Conservation (phyloP, 35 echinoderm and acorn worm genomes). For the Heliocidaris erythrogramma region DNA sequence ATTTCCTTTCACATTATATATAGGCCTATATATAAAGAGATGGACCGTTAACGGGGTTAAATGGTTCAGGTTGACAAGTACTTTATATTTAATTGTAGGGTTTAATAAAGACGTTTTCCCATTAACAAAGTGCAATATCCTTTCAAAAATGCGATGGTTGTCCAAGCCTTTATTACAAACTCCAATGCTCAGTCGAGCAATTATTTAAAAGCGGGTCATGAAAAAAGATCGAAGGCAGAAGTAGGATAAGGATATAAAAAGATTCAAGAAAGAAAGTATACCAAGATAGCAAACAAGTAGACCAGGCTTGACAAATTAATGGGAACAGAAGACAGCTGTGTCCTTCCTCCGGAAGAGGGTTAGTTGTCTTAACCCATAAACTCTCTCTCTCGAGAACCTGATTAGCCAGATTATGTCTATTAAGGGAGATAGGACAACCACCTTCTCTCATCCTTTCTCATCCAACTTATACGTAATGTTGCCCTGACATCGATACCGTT, state of each 20-base stretch:
- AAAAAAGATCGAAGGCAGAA: background rate
- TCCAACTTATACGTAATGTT: too few species aligned
- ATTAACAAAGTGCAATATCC: too few species aligned
- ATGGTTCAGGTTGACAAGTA: too few species aligned
- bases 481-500: too few species aligned
- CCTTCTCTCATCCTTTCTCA: background rate
- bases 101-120: too few species aligned
- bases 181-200: too few species aligned
- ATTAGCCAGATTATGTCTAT: background rate
- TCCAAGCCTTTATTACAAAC: too few species aligned
- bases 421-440: background rate
- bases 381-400: background rate
- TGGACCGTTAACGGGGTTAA: too few species aligned
- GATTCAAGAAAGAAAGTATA: background rate
- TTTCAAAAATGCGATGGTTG: too few species aligned
- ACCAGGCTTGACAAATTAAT: background rate
- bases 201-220: background rate
- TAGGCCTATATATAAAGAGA: too few species aligned
- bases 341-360: background rate
- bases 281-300: background rate
- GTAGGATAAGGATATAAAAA: background rate
- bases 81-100: too few species aligned
- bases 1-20: too few species aligned
- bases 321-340: background rate
- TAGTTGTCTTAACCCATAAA: background rate